Conservation (phyloP, 2,888 invertebrate species). For the Elmis aenea region DNA sequence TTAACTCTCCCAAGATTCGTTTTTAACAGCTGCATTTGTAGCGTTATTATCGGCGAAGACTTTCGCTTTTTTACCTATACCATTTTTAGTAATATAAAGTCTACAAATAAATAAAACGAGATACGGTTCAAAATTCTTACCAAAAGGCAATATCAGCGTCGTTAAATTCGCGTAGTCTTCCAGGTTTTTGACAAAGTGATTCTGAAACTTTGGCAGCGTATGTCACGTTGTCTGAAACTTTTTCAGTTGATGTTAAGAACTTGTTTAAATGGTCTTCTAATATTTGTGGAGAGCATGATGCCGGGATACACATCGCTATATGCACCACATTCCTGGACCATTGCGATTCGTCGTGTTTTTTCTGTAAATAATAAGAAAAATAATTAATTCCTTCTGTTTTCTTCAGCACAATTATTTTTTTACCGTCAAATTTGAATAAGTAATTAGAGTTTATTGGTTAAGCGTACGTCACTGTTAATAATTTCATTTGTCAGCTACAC, state of each 20-base stretch:
- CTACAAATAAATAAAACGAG: too few species aligned
- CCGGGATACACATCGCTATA: conserved; percentile 42
- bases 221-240: too few species aligned
- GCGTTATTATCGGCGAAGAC: too few species aligned
- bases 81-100: too few species aligned
- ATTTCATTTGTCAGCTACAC: too few species aligned
- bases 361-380: conserved; percentile 11
- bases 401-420: not conserved
- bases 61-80: not conserved
- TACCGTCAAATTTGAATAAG: conserved; percentile 19
- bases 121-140: too few species aligned
- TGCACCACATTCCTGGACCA: conserved; percentile 36
- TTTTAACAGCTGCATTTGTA: too few species aligned
- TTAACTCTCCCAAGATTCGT: too few species aligned
- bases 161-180: conserved; percentile 31
- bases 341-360: conserved; percentile 34
- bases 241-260: too few species aligned
- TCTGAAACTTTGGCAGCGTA: conserved; percentile 39
- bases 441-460: too few species aligned
- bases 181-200: conserved; percentile 35
- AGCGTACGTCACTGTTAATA: too few species aligned
- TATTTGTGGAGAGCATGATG: conserved; percentile 38
- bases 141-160: conserved; percentile 40
- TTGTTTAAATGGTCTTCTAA: conserved; percentile 35
- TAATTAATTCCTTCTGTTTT: not conserved